Base-by-base conservation (phyloP, 2,888 invertebrate genomes). In the Electrophaes corylata region DNA sequence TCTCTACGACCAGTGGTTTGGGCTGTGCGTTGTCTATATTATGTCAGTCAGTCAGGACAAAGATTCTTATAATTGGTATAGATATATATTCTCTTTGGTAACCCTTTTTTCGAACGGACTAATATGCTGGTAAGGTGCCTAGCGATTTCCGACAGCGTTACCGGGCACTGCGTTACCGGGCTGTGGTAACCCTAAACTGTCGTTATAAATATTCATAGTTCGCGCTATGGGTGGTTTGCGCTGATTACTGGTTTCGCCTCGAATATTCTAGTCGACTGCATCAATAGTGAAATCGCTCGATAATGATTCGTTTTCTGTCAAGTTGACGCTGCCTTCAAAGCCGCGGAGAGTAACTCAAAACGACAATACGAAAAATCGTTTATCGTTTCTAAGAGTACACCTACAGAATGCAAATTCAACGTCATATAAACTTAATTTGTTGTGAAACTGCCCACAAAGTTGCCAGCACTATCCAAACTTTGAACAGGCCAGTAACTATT, bases 241-340 rank as follows among this genome's bases (percentile, higher is more conserved):
- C 57, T 51, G 57, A 57, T 57, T 51, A 51, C 26, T 46, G 56
- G 49, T 48, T 48, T 14, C 3, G 19, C 14, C 33, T 57, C 23
- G 50, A 57, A 57, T 57, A 57, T 57, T 57, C 57, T 12, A 56
- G 29, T 19, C 35, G 31, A 35, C 16, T 43, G 48, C 45, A 57
- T 57, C 56, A 50, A 40, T 57, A 56, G 44, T 33, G 19, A 46
- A 14, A 40, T 20, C 49, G 49, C 29, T 12, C 29, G 12, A 49
- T n/a, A n/a, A n/a, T n/a, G n/a, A n/a, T n/a, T n/a, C n/a, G n/a
- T n/a, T n/a, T n/a, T n/a, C n/a, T n/a, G n/a, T n/a, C n/a, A 5
- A 20, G 1, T 20, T 20, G 20, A 20, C 20, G n/a, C n/a, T n/a
- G n/a, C n/a, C n/a, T n/a, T n/a, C n/a, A n/a, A n/a, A 5, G 20